These are phyloP conservation scores for Callyntrura sp. DNA, from an alignment of 2,888 invertebrate species.

Conservation along the genomic window DNA sequence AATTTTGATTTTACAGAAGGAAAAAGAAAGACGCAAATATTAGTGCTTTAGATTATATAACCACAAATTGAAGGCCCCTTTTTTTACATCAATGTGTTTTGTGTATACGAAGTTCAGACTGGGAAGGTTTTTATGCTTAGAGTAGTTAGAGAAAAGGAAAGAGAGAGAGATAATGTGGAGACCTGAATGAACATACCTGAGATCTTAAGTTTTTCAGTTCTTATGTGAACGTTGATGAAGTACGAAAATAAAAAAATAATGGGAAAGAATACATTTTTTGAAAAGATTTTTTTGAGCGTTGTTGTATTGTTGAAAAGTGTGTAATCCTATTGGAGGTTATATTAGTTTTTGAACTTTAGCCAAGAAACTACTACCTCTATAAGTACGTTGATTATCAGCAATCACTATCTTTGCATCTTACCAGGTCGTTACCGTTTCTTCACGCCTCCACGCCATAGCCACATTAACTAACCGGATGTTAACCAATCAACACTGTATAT, in stretches of 20 bases:
- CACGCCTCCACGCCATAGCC: neutral
- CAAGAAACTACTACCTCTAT: neutral
- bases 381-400: neutral
- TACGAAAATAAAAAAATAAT: conserved; percentile 63
- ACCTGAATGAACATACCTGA: conserved; percentile 74
- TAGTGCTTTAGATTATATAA: no score
- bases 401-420: neutral
- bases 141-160: neutral
- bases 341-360: neutral
- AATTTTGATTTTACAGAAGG: no score
- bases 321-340: neutral
- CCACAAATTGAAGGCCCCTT: conserved; percentile 52
- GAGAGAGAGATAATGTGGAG: neutral
- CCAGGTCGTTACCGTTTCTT: neutral
- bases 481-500: neutral
- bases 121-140: neutral
- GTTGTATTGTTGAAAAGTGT: neutral
- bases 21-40: no score
- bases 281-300: conserved; percentile 48
- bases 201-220: conserved; percentile 63
- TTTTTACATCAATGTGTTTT: neutral
- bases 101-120: neutral
- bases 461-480: neutral
- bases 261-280: conserved; percentile 63
- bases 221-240: neutral